Percentiles rank a stretch among this genome's conserved stretches.
Evolutionary conservation across 2,888 invertebrate species (phyloP).

Genomic region (Sphaerophoria rueppellii): DNA sequence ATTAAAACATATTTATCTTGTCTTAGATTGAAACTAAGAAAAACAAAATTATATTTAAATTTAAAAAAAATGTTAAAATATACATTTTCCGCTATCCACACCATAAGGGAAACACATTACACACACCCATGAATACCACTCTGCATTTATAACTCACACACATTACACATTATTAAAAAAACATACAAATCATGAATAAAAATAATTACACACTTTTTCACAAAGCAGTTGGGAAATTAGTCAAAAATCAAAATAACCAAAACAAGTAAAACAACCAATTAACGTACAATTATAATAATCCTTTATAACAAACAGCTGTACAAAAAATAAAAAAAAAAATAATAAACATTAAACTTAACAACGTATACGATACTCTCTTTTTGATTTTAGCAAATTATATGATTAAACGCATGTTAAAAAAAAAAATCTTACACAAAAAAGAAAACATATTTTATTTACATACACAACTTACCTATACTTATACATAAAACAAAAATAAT

Average conservation of each 20-base stretch:
- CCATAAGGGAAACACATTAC: constrained; percentile 28
- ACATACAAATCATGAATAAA: neutral
- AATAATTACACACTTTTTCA: neutral
- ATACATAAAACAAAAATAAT: constrained; percentile 50
- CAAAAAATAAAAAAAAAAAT: constrained; percentile 37
- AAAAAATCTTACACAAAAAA: constrained; percentile 21
- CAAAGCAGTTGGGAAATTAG: constrained; percentile 70
- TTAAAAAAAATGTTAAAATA: constrained; percentile 7
- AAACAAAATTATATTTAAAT: constrained; percentile 26
- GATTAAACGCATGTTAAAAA: constrained; percentile 64
- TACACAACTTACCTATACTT: constrained; percentile 42
- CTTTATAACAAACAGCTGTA: constrained; percentile 33
- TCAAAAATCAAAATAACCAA: constrained; percentile 25
- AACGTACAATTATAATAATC: constrained; percentile 28
- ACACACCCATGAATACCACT: neutral
- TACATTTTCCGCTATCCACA: constrained; percentile 47
- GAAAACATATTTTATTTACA: constrained; percentile 17
- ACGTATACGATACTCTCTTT: constrained; percentile 34
- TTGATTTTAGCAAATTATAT: constrained; percentile 39
- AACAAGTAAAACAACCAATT: neutral
- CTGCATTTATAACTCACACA: neutral
- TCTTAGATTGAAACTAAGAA: constrained; percentile 18
- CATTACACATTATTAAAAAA: constrained; percentile 4
- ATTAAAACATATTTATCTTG: constrained; percentile 19
- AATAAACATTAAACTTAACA: constrained; percentile 14